These are phyloP conservation scores for Cranoglanis bouderius DNA, from an alignment of 2,113 vertebrate genomes.

Conservation along the genomic window DNA sequence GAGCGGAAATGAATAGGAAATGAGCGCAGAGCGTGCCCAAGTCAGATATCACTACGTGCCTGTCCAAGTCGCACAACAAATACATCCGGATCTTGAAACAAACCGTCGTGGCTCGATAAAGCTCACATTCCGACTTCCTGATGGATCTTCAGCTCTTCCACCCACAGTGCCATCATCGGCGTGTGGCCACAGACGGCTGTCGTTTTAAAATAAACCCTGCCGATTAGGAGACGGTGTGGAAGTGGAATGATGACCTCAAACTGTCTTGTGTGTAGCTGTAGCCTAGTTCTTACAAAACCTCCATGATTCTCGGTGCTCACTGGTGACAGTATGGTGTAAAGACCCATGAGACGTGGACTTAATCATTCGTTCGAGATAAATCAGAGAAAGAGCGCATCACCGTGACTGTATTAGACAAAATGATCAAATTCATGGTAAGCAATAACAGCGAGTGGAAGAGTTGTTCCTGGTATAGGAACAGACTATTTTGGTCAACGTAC, in stretches of 20 bases:
- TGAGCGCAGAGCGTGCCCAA: conserved; percentile 64
- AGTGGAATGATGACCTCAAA: conserved; percentile 38
- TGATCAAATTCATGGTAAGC: neutral
- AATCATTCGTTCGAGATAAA: conserved; percentile 17
- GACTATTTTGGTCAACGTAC: neutral
- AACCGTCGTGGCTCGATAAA: conserved; percentile 37
- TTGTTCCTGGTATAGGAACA: neutral
- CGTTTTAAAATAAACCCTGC: conserved; percentile 42
- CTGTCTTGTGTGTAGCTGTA: conserved; percentile 30
- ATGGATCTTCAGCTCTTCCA: conserved; percentile 25
- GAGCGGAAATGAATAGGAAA: conserved; percentile 67
- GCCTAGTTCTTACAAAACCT: conserved; percentile 10
- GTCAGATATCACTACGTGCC: conserved; percentile 66
- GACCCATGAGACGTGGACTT: conserved; percentile 20
- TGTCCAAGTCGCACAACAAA: conserved; percentile 31
- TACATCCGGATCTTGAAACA: conserved; percentile 23
- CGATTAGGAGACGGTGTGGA: conserved; percentile 27
- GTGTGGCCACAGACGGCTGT: conserved; percentile 10
- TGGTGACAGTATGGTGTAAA: conserved; percentile 31
- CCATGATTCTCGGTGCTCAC: conserved; percentile 15
- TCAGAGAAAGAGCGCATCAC: neutral
- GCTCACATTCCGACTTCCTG: conserved; percentile 17
- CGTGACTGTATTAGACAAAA: neutral
- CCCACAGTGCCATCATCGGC: neutral
- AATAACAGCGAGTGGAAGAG: neutral